Base-by-base conservation (phyloP, 2,797 vertebrate genomes). In the Enteromius trimaculatus region DNA sequence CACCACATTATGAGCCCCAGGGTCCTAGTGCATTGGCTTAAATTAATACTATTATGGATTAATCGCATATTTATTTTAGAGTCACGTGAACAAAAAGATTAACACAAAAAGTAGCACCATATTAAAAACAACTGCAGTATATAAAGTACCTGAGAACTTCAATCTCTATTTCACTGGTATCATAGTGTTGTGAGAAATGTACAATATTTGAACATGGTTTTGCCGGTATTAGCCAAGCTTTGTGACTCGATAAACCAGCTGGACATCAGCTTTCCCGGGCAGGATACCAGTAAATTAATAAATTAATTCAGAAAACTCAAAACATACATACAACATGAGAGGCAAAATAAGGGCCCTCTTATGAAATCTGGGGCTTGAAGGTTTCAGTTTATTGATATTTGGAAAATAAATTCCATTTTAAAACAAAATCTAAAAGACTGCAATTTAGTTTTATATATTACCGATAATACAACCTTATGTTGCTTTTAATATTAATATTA, bases 21-120 rank as follows among this genome's bases (percentile, higher is more conserved):
- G 93, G 92, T 94, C 93, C 93, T 94, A 93, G 92, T 77, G 91
- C 88, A 88, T 84, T 70, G 81, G 64, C 76, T 60, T 42, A 34
- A 62, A 68, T n/a, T 65, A 66, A 16, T 51, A 39, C 6, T 6
- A 39, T 6, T 44, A 26, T 76, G 34, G 1, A 11, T 66, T 42
- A 5, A 29, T 11, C 6, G 10, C 53, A 17, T 23, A 65, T 23
- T 75, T 13, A 53, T 4, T n/a, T 53, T n/a, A n/a, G n/a, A 47
- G 0, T 26, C 23, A 19, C 23, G 11, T 19, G 10, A 23, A 70
- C 6, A 26, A 3, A 26, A 29, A 72, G n/a, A 23, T 23, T 58
- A 11, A 19, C 1, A 47, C 6, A 47, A 7, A 47, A 47, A 47
- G 51, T 11, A 19, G 26, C 26, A 19, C 4, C 7, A 29, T 21